Conservation (phyloP, 2,113 vertebrate species). For the Protobothrops flavoviridis region DNA sequence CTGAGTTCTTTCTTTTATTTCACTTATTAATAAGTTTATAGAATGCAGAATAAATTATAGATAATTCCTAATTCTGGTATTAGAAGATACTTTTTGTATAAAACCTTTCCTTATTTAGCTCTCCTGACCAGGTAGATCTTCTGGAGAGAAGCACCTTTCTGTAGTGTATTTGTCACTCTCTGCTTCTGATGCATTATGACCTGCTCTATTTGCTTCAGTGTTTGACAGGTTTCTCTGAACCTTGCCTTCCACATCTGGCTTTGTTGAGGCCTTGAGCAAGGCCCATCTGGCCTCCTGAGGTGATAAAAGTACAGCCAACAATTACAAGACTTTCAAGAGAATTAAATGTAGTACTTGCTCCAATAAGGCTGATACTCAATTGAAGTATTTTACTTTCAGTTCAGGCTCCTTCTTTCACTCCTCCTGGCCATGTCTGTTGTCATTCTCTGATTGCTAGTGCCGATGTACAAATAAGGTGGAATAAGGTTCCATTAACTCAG, state of each 20-base stretch:
- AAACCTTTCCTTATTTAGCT: not conserved
- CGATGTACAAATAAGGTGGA: not conserved
- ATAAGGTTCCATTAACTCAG: not conserved
- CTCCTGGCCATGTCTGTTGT: not conserved
- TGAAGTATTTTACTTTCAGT: not conserved
- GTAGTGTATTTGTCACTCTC: not conserved
- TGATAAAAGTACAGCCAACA: not conserved
- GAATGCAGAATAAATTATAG: not conserved
- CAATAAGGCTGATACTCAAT: not conserved
- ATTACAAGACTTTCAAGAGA: not conserved
- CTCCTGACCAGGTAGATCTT: not conserved
- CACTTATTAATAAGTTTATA: constrained; percentile 1
- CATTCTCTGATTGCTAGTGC: not conserved
- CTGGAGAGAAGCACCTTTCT: not conserved
- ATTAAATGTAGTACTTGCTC: not conserved
- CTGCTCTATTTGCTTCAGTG: not conserved
- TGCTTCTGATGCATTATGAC: not conserved
- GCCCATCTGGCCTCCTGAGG: not conserved
- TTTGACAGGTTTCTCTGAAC: not conserved
- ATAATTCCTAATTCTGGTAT: not conserved
- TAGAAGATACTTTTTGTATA: not conserved
- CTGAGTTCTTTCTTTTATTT: not conserved
- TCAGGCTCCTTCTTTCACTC: not conserved
- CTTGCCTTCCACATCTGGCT: not conserved
- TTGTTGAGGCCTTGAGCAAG: not conserved